Conservation (phyloP, 2,888 invertebrate genomes). For the Thera obeliscata region DNA sequence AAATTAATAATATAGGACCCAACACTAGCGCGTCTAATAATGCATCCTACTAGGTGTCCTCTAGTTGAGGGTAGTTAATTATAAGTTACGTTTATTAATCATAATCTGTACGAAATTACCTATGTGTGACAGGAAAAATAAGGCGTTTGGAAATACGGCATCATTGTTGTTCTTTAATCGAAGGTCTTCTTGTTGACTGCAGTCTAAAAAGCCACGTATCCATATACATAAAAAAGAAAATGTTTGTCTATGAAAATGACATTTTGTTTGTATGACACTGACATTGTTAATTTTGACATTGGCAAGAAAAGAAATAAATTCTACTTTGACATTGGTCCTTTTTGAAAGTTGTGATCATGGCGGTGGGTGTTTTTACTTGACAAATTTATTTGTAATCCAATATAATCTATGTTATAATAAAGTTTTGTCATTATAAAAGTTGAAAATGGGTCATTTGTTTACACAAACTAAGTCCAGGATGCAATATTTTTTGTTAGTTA, state of each 20-base stretch:
- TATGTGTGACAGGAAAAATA: too few relatives aligned
- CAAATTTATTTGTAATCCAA: constrained; percentile 62
- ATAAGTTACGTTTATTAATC: too few relatives aligned
- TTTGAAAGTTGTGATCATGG: constrained; percentile 78
- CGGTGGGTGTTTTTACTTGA: constrained; percentile 74
- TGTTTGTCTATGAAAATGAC: constrained; percentile 14
- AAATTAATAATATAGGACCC: too few relatives aligned
- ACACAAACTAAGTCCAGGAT: constrained; percentile 14
- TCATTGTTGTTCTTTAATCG: too few relatives aligned
- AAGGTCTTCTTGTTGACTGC: neutral
- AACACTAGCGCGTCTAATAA: too few relatives aligned
- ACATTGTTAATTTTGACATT: constrained; percentile 16
- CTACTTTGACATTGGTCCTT: constrained; percentile 52
- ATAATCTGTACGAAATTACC: too few relatives aligned
- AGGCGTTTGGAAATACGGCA: too few relatives aligned
- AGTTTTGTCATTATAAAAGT: neutral
- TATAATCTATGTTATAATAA: constrained; percentile 55
- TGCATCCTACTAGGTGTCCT: too few relatives aligned
- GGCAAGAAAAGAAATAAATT: constrained; percentile 27
- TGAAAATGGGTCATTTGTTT: constrained; percentile 8
- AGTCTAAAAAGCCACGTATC: neutral
- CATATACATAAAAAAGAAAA: neutral
- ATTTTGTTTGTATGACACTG: constrained; percentile 26
- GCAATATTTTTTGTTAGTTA: constrained; percentile 45
- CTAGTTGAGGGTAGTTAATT: too few relatives aligned